phyloP scores from a whole-genome alignment of 2,797 vertebrate species.

The Pseudomugil tenellus region DNA sequence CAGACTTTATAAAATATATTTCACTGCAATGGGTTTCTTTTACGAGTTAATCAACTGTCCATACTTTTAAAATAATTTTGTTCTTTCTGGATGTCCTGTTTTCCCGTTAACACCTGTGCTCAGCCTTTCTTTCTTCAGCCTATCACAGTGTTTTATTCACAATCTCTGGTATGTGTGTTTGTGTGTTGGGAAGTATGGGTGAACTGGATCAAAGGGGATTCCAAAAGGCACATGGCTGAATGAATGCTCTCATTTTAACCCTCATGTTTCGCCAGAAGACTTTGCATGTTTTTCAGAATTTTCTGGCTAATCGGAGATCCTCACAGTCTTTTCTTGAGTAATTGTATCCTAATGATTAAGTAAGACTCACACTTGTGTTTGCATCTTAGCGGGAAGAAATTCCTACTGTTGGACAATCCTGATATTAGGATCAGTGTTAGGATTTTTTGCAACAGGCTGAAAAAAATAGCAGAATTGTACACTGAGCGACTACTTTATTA shows the following conservation, averaged over 20 bases:
- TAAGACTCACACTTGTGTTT: too few relatives aligned
- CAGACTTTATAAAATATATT: not conserved
- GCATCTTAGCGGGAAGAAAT: too few relatives aligned
- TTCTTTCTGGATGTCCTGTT: too few relatives aligned
- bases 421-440: too few relatives aligned
- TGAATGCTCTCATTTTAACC: slow-evolving; percentile 39
- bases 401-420: too few relatives aligned
- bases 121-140: not conserved
- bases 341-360: too few relatives aligned
- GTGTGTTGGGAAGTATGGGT: slow-evolving; percentile 10
- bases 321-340: too few relatives aligned
- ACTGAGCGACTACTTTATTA: too few relatives aligned
- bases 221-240: slow-evolving; percentile 56
- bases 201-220: slow-evolving; percentile 21
- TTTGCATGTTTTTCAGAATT: slow-evolving; percentile 53
- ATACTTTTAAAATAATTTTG: slow-evolving; percentile 2
- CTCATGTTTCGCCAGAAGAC: slow-evolving; percentile 51
- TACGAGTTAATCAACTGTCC: too few relatives aligned
- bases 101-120: not conserved
- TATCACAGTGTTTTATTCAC: slow-evolving; percentile 17
- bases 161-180: slow-evolving; percentile 32
- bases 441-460: too few relatives aligned
- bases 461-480: too few relatives aligned
- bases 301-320: slow-evolving; percentile 50
- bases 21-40: slow-evolving; percentile 16